phyloP scores from a whole-genome alignment of 2,888 invertebrate genomes.

The Baronia brevicornis region DNA sequence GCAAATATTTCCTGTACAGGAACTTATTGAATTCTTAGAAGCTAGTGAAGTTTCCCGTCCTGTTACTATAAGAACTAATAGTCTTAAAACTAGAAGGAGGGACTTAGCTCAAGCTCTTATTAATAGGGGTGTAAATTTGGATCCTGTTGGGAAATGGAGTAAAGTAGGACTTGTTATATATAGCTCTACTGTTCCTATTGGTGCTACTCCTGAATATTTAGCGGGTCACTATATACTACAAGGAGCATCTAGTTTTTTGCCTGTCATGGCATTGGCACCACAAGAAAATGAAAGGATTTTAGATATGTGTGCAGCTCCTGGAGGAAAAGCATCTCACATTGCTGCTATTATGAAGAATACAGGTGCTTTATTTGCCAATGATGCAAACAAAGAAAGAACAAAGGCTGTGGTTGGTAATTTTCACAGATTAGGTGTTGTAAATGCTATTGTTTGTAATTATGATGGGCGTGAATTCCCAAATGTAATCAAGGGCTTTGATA shows the following conservation, averaged over 20 bases:
- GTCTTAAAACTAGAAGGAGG: constrained; percentile 91
- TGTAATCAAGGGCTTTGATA: constrained; percentile 93
- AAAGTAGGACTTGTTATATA: constrained; percentile 98
- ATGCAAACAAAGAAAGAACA: constrained; percentile 90
- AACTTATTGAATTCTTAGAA: constrained; percentile 95
- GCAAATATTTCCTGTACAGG: constrained; percentile 90
- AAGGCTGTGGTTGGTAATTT: constrained; percentile 97
- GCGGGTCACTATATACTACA: constrained; percentile 98
- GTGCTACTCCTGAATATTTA: constrained; percentile 99
- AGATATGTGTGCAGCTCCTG: constrained; percentile 99
- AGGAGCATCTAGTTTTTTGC: constrained; percentile 96
- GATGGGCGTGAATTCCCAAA: constrained; percentile 92
- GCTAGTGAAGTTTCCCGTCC: constrained; percentile 97
- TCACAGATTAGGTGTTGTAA: constrained; percentile 96
- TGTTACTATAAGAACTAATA: constrained; percentile 96
- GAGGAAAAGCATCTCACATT: constrained; percentile 98
- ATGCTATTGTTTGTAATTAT: constrained; percentile 90
- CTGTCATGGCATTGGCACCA: constrained; percentile 98
- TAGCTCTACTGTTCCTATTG: constrained; percentile 96
- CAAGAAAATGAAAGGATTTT: constrained; percentile 95
- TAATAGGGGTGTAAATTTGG: constrained; percentile 97
- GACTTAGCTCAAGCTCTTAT: constrained; percentile 97
- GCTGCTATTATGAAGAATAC: constrained; percentile 99
- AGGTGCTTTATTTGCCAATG: constrained; percentile 96
- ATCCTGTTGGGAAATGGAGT: constrained; percentile 99